Conservation (phyloP, 2,888 invertebrate genomes). For the Erpobdella octoculata region DNA sequence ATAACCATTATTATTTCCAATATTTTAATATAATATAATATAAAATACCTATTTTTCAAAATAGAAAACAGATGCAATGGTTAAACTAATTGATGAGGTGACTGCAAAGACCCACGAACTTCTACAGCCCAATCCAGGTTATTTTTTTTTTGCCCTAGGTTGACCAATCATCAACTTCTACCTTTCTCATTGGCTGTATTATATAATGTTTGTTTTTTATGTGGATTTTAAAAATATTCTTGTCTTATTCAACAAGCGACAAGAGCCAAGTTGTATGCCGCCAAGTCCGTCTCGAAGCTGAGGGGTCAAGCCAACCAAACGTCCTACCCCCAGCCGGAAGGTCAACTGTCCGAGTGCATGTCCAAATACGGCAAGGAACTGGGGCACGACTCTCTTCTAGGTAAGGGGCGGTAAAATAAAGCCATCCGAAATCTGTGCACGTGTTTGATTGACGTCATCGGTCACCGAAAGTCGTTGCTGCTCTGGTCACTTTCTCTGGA, state of each 20-base stretch:
- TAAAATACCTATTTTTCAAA: neutral
- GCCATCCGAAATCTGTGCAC: neutral
- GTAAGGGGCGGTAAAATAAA: conserved; percentile 59
- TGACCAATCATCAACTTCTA: neutral
- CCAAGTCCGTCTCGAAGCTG: conserved; percentile 74
- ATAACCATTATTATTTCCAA: too few species aligned
- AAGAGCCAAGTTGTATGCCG: conserved; percentile 56
- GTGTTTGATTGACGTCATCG: neutral
- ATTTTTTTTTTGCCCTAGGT: neutral
- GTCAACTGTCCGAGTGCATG: conserved; percentile 93
- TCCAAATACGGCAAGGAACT: conserved; percentile 85
- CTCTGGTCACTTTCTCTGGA: too few species aligned
- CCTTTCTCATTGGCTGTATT: neutral
- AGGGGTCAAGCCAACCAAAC: conserved; percentile 92
- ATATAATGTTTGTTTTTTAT: too few species aligned
- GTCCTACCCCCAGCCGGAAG: conserved; percentile 97
- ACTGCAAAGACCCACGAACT: conserved; percentile 95
- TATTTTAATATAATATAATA: too few species aligned
- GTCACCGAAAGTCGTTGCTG: neutral
- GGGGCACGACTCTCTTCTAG: conserved; percentile 87
- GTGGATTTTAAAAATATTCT: too few species aligned
- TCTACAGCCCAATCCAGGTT: conserved; percentile 57
- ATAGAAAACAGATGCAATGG: conserved; percentile 95
- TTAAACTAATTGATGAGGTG: conserved; percentile 90
- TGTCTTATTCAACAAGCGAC: too few species aligned